phyloP scores from a whole-genome alignment of 2,797 vertebrate genomes.

The Chelmon rostratus region DNA sequence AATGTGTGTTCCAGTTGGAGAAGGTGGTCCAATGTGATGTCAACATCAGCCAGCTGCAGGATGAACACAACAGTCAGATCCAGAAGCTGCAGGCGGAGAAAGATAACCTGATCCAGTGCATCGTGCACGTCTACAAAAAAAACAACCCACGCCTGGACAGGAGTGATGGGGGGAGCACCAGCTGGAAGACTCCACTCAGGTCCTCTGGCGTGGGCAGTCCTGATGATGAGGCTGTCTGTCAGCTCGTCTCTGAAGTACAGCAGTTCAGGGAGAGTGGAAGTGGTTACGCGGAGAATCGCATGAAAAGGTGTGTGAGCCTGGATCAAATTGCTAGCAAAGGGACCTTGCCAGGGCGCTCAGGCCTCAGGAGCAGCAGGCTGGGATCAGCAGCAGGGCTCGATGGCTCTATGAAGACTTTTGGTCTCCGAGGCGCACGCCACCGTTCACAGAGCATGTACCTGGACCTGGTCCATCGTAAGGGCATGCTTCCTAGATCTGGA shows the following conservation, averaged over 20 bases:
- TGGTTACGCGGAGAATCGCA: conserved; percentile 40
- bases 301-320: conserved; percentile 79
- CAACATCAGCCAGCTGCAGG: conserved; percentile 76
- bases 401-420: conserved; percentile 51
- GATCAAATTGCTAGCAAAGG: conserved; percentile 74
- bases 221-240: conserved; percentile 56
- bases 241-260: conserved; percentile 49
- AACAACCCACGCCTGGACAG: conserved; percentile 69
- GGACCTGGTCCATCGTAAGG: conserved; percentile 77
- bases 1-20: conserved; percentile 86
- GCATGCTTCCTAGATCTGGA: conserved; percentile 53
- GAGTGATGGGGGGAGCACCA: conserved; percentile 21
- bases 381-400: conserved; percentile 48
- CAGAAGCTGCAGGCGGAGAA: conserved; percentile 82
- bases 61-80: conserved; percentile 69
- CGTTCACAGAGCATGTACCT: conserved; percentile 78
- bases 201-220: conserved; percentile 45
- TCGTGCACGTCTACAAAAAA: conserved; percentile 81
- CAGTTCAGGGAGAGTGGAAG: conserved; percentile 45
- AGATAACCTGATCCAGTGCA: conserved; percentile 80
- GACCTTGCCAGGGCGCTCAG: conserved; percentile 32
- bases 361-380: conserved; percentile 48
- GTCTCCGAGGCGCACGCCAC: conserved; percentile 49
- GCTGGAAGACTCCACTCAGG: conserved; percentile 45
- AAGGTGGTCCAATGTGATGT: conserved; percentile 82